phyloP scores from a whole-genome alignment of 2,888 invertebrate genomes.

The Tetanocera ferruginea region DNA sequence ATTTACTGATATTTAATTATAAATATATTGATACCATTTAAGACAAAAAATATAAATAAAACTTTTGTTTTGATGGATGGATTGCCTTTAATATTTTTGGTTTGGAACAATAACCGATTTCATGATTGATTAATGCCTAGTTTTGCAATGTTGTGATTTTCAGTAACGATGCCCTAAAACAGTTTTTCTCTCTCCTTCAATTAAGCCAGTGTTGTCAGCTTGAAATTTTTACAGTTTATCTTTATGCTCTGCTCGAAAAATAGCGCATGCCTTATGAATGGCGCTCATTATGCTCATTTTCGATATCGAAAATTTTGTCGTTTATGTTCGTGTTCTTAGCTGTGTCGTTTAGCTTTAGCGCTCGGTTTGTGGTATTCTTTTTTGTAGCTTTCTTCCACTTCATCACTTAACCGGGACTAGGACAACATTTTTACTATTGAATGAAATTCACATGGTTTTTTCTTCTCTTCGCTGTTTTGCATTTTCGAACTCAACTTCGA shows the following conservation, averaged over 20 bases:
- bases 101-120: too few relatives aligned
- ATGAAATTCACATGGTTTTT: slow-evolving; percentile 43
- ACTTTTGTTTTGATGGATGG: too few relatives aligned
- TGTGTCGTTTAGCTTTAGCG: neutral
- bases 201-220: neutral
- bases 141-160: too few relatives aligned
- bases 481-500: neutral
- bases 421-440: slow-evolving; percentile 64
- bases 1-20: too few relatives aligned
- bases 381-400: neutral
- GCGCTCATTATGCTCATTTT: neutral
- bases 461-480: slow-evolving; percentile 18
- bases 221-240: neutral
- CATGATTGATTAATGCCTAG: too few relatives aligned
- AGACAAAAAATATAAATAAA: too few relatives aligned
- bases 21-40: too few relatives aligned
- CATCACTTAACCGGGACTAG: slow-evolving; percentile 54
- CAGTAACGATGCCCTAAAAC: neutral
- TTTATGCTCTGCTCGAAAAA: neutral
- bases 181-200: neutral
- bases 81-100: too few relatives aligned
- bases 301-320: slow-evolving; percentile 1
- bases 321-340: neutral
- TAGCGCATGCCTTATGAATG: neutral
- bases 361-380: neutral